phyloP scores from a whole-genome alignment of 1,140 invertebrate species.

The Steinernema khuongi region DNA sequence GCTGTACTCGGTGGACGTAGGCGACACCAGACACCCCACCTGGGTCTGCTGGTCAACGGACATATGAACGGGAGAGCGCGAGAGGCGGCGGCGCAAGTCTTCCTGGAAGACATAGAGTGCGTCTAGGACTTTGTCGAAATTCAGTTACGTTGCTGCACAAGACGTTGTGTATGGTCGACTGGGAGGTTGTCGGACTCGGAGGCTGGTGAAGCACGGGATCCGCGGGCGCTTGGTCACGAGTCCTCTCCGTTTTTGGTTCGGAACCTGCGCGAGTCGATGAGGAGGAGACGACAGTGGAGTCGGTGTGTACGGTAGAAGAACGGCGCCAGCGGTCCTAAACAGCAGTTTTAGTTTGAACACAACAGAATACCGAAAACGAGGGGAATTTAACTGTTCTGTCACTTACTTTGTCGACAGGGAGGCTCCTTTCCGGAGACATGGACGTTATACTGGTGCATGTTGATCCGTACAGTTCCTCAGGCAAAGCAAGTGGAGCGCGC shows the following conservation, averaged over 20 bases:
- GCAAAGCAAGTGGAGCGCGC: constrained; percentile 38
- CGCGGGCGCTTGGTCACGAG: neutral
- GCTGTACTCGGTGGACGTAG: constrained; percentile 26
- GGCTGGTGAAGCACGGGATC: neutral
- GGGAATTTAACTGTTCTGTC: too few relatives aligned
- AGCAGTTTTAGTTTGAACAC: neutral
- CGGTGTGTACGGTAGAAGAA: neutral
- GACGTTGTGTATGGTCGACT: neutral
- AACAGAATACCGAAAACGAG: neutral
- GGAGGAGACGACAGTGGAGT: neutral
- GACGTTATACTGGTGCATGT: constrained; percentile 29
- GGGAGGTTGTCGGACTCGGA: neutral
- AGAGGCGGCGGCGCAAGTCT: neutral
- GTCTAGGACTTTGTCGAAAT: neutral
- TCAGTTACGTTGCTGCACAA: neutral
- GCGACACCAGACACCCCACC: neutral
- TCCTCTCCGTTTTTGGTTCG: neutral
- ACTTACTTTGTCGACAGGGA: neutral
- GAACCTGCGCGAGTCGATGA: constrained; percentile 2
- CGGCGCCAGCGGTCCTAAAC: neutral
- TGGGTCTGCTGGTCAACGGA: constrained; percentile 3
- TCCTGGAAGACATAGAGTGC: neutral
- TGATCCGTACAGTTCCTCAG: constrained; percentile 41
- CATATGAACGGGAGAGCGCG: neutral
- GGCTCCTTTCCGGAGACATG: constrained; percentile 23